phyloP scores from a whole-genome alignment of 2,113 vertebrate species.

The Tetraodon nigroviridis region DNA sequence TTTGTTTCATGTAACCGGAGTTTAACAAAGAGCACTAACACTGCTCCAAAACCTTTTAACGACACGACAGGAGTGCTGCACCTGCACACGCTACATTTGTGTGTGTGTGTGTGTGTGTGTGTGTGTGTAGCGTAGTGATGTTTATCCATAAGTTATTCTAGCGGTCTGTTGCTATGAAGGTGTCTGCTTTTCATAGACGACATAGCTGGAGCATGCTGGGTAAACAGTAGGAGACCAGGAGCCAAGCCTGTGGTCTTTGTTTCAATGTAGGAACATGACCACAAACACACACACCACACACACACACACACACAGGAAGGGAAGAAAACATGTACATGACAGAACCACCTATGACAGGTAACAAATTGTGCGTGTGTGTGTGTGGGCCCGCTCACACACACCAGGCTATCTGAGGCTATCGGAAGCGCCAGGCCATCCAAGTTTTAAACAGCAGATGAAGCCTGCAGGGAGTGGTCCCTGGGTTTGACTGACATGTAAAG shows the following conservation, averaged over 20 bases:
- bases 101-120: conserved; percentile 6
- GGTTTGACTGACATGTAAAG: conserved; percentile 70
- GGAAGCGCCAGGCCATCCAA: conserved; percentile 4
- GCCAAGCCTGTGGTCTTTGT: conserved; percentile 54
- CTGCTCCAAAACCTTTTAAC: conserved; percentile 59
- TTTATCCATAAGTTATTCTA: conserved; percentile 32
- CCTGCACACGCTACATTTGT: conserved; percentile 23
- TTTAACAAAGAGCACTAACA: conserved; percentile 61
- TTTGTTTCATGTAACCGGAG: conserved; percentile 48
- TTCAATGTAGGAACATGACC: conserved; percentile 21
- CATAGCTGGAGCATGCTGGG: conserved; percentile 49
- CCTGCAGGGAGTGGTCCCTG: conserved; percentile 43
- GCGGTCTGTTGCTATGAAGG: conserved; percentile 45
- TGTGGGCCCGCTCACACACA: not conserved
- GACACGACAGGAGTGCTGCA: conserved; percentile 58
- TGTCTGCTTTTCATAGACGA: conserved; percentile 53
- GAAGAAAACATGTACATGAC: too few relatives aligned
- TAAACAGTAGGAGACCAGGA: conserved; percentile 49
- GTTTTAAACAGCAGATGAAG: conserved; percentile 27
- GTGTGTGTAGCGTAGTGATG: conserved; percentile 8
- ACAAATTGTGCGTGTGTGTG: conserved; percentile 24
- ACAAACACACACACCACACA: too few relatives aligned
- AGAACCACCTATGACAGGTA: too few relatives aligned
- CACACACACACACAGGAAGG: conserved; percentile 9
- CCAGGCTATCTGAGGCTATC: conserved; percentile 5